Evolutionary conservation across 2,797 vertebrate species (phyloP).

Genomic region (Lepus townsendii): DNA sequence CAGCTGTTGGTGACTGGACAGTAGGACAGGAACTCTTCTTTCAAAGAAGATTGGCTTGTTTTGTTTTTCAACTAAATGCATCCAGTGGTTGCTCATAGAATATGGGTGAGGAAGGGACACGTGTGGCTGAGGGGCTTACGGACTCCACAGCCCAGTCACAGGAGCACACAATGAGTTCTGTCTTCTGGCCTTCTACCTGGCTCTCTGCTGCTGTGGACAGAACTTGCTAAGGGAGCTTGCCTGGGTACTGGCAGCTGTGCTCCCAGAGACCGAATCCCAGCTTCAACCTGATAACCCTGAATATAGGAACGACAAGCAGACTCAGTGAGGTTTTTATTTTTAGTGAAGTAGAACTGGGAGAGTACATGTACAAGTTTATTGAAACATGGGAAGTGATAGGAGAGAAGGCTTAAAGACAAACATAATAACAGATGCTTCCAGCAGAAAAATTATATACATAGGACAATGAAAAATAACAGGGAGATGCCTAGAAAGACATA

Average conservation of each 20-base stretch:
- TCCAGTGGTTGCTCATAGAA: not conserved
- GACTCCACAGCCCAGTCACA: not conserved
- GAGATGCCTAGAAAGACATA: not conserved
- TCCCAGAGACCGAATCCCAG: not conserved
- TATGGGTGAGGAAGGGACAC: not conserved
- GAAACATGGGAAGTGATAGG: not conserved
- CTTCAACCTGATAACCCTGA: not conserved
- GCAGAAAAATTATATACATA: not conserved
- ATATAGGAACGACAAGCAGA: not conserved
- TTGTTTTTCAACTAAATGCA: not conserved
- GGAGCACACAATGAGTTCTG: not conserved
- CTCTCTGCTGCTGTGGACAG: not conserved
- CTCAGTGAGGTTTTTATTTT: not conserved
- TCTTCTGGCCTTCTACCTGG: not conserved
- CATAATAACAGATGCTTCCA: not conserved
- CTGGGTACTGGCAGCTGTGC: not conserved
- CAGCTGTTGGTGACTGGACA: not conserved
- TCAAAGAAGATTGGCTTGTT: not conserved
- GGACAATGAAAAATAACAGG: not conserved
- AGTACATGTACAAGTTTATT: not conserved
- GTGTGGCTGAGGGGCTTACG: not conserved
- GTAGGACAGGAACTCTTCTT: not conserved
- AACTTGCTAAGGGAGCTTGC: not conserved
- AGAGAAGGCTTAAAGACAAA: not conserved
- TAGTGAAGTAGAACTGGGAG: not conserved